Conservation (phyloP, 2,797 vertebrate species). For the Peromyscus melanophrys region DNA sequence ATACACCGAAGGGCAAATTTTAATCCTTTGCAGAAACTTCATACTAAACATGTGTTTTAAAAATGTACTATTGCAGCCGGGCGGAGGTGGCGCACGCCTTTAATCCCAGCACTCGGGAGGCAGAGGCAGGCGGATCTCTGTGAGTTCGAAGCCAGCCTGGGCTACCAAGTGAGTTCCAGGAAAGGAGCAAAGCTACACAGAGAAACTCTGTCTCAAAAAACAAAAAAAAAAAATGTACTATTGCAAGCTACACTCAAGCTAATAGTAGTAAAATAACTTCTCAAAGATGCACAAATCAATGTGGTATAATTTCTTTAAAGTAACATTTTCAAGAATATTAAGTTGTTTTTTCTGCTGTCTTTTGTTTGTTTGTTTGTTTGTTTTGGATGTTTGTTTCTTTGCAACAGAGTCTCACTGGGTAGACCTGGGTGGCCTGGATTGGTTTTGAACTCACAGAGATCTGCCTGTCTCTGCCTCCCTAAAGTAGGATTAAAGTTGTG, state of each 20-base stretch:
- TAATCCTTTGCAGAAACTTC: constrained; percentile 44
- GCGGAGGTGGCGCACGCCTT: too few relatives aligned
- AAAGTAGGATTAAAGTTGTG: neutral
- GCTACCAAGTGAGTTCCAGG: too few relatives aligned
- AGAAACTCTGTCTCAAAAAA: too few relatives aligned
- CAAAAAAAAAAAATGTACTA: constrained; percentile 63
- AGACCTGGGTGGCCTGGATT: neutral
- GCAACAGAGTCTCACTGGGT: neutral
- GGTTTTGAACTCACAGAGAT: neutral
- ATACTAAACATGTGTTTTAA: constrained; percentile 31
- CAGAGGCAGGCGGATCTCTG: too few relatives aligned
- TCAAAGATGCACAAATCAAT: constrained; percentile 14
- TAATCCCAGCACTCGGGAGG: too few relatives aligned
- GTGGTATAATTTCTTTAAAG: constrained; percentile 41
- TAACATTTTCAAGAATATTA: constrained; percentile 43
- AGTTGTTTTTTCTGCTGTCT: neutral
- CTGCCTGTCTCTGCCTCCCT: neutral
- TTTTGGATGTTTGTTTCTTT: neutral
- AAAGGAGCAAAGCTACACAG: too few relatives aligned
- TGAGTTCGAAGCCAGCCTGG: too few relatives aligned
- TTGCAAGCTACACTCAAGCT: constrained; percentile 50
- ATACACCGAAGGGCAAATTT: constrained; percentile 63
- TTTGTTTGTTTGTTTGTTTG: neutral
- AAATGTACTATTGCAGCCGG: constrained; percentile 58
- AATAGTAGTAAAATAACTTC: constrained; percentile 43